Evolutionary conservation across 2,888 invertebrate genomes (phyloP), one percentile per base, ranked within the genome.

Genomic region (Noctua janthe): DNA sequence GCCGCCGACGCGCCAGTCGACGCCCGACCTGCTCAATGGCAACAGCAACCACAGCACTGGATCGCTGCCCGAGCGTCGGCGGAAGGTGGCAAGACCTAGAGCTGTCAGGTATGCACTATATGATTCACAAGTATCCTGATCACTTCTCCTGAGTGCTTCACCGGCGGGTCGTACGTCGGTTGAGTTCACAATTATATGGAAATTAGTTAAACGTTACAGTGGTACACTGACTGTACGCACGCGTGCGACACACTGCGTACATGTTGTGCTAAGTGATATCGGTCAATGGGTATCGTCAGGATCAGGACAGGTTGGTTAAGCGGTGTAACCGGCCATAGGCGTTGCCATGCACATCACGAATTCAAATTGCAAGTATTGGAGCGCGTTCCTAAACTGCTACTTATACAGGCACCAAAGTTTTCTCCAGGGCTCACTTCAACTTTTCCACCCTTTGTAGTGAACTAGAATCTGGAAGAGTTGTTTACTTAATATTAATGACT

Each of bases 21-120:
- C 97, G 81, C 97, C 97, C 4, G 97, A 97, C 91, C 89, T 97
- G 87, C 94, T 96, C 84, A 97, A 97, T 89, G 96, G 97, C 29
- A 97, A 97, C 91, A 97, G 97, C 91, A 97, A 97, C 92, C 97
- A 96, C 90, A 97, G 97, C 91, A 96, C 96, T 56, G 95, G 90
- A 78, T 97, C 97, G 73, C 91, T 97, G 90, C 97, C 97, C 43
- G 97, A 97, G 91, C 94, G 97, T n/a, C 91, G 97, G 74, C 90
- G 96, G 84, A 96, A 96, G 85, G 95, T 96, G 80, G 92, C 96
- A 17, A 88, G 97, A 1, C 92, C 94, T 35, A 90, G 96, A n/a
- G 92, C 95, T n/a, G 94, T 92, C 86, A 94, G 96, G 94, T 96
- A 78, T 35, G 69, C 7, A 17, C 23, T 51, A 11, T 76, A 1